Conservation (phyloP, 2,113 vertebrate species). For the Aphyosemion australe region DNA sequence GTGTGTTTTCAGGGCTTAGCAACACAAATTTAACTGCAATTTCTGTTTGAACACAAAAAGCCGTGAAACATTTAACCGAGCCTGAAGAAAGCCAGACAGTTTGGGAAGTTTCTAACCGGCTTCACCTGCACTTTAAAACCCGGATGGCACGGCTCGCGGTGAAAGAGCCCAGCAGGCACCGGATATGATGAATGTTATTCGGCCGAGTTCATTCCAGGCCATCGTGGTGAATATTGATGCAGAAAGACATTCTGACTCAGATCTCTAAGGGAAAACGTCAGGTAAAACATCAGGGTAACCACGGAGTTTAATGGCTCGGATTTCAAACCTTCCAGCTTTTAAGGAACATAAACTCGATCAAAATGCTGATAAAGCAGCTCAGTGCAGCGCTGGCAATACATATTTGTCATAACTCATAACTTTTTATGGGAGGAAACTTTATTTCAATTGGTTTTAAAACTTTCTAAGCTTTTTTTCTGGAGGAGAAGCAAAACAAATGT, state of each 20-base stretch:
- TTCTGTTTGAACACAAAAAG: constrained; percentile 8
- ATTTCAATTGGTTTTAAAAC: too few relatives aligned
- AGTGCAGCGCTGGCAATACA: not conserved
- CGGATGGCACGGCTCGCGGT: constrained; percentile 35
- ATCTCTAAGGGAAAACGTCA: constrained; percentile 23
- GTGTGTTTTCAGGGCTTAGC: constrained; percentile 26
- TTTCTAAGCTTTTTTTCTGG: not conserved
- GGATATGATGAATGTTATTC: constrained; percentile 53
- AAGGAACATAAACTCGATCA: not conserved
- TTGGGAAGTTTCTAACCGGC: constrained; percentile 32
- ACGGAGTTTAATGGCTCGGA: not conserved
- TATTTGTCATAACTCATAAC: not conserved
- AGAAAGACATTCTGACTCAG: constrained; percentile 20
- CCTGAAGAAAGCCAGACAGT: constrained; percentile 12
- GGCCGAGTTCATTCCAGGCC: constrained; percentile 43
- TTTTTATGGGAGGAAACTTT: not conserved
- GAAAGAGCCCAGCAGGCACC: constrained; percentile 52
- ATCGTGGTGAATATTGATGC: constrained; percentile 40
- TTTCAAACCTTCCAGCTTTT: constrained; percentile 1
- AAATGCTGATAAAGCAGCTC: not conserved
- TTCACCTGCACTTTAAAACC: constrained; percentile 25
- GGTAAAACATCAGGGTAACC: constrained; percentile 9
- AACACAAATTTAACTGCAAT: constrained; percentile 3
- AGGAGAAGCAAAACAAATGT: not conserved
- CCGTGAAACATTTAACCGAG: constrained; percentile 5